phyloP scores from a whole-genome alignment of 2,888 invertebrate genomes.

The Catocala nupta region DNA sequence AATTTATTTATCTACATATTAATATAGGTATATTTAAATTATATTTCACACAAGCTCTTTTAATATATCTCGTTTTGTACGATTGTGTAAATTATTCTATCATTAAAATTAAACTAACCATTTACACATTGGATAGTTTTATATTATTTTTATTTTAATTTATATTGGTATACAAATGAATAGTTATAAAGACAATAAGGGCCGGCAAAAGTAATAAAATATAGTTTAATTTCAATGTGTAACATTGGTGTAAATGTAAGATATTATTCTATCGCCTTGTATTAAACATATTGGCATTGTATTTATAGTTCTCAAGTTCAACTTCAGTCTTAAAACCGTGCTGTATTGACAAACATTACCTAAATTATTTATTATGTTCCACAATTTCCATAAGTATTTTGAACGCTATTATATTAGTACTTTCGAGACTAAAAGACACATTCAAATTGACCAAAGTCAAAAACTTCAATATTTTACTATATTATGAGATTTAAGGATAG shows the following conservation, averaged over 20 bases:
- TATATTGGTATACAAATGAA: no score
- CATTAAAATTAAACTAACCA: no score
- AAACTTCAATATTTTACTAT: background rate
- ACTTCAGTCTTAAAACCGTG: constrained; percentile 38
- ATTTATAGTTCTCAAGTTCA: constrained; percentile 19
- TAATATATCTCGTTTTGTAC: background rate
- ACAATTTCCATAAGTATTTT: background rate
- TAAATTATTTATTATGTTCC: background rate
- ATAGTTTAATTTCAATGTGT: no score
- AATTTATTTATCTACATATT: no score
- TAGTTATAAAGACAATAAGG: no score
- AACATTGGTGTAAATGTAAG: no score
- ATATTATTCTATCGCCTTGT: no score
- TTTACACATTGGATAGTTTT: no score
- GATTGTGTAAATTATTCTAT: no score
- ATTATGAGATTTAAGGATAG: no score
- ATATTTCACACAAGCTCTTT: background rate
- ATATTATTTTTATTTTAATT: no score
- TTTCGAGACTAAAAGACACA: constrained; percentile 8
- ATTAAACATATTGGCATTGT: background rate
- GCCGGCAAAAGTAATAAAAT: no score
- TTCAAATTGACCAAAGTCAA: constrained; percentile 19
- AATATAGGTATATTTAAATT: background rate
- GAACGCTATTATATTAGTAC: constrained; percentile 9
- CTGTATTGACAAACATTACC: constrained; percentile 11